These are phyloP conservation scores for Tigriopus californicus DNA, from an alignment of 2,888 invertebrate species.

Conservation along the genomic window DNA sequence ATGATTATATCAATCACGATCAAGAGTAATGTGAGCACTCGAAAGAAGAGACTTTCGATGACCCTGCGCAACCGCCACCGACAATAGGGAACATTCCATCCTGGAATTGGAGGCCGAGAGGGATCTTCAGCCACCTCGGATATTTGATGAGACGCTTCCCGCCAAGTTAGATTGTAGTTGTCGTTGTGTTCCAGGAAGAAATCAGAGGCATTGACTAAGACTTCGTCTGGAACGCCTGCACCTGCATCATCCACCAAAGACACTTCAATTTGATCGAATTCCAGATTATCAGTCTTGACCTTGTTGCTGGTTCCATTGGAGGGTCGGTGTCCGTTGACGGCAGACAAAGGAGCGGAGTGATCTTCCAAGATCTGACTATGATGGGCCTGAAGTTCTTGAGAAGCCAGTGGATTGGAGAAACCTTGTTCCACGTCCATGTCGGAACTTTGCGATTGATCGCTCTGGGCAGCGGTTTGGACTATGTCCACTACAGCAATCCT, in stretches of 20 bases:
- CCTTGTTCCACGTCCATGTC: no score
- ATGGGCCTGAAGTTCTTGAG: no score
- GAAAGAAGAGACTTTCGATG: constrained; percentile 19
- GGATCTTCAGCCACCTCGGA: constrained; percentile 7
- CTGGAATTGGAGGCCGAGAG: constrained; percentile 8
- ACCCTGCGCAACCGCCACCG: constrained; percentile 19
- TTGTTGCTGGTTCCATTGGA: no score
- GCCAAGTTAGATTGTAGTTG: constrained; percentile 8
- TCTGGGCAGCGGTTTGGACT: no score
- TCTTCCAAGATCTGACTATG: no score
- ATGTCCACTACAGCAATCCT: no score
- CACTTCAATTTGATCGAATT: not conserved
- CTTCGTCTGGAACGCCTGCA: constrained; percentile 2
- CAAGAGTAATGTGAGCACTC: constrained; percentile 19
- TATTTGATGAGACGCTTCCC: constrained; percentile 9
- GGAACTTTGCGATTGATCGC: no score
- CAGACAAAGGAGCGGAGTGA: no score
- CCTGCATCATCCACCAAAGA: constrained; percentile 10
- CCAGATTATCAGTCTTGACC: no score
- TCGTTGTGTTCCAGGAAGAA: constrained; percentile 15
- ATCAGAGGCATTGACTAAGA: constrained; percentile 5
- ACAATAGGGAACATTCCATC: constrained; percentile 17
- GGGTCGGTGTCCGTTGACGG: no score
- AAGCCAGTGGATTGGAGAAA: no score
- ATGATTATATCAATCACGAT: constrained; percentile 20